Conservation (phyloP, 2,888 invertebrate species). For the Minunthozetes semirufus region DNA sequence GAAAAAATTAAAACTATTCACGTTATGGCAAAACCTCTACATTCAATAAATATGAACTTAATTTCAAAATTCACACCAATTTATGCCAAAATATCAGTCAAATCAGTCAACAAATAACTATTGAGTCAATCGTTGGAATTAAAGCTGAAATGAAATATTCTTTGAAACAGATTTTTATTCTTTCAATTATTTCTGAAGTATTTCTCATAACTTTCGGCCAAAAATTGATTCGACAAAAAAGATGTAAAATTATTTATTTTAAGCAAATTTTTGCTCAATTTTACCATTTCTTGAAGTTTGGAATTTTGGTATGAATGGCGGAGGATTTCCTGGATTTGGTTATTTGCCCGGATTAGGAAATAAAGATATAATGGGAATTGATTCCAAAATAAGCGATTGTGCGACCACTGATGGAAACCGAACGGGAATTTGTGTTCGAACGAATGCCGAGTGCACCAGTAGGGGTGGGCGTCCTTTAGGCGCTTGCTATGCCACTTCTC, state of each 20-base stretch:
- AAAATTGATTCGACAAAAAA: slow-evolving; percentile 2
- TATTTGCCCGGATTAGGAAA: background rate
- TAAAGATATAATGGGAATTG: background rate
- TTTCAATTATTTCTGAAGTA: background rate
- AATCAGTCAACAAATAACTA: too few species aligned
- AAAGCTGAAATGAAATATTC: too few species aligned
- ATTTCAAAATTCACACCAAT: too few species aligned
- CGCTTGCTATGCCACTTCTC: slow-evolving; percentile 32
- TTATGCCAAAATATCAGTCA: too few species aligned
- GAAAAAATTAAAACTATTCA: too few species aligned
- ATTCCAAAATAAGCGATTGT: slow-evolving; percentile 29
- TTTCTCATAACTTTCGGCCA: background rate
- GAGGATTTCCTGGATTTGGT: background rate
- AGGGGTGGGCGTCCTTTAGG: slow-evolving; percentile 36
- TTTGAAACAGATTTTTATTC: background rate
- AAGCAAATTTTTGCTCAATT: too few species aligned
- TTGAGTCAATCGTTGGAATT: too few species aligned
- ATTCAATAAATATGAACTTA: too few species aligned
- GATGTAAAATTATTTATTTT: too few species aligned
- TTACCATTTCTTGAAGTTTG: slow-evolving; percentile 21
- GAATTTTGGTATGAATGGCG: background rate
- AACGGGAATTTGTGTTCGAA: slow-evolving; percentile 36
- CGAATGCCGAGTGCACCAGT: slow-evolving; percentile 28
- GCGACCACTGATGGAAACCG: slow-evolving; percentile 36
- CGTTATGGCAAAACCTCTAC: too few species aligned